A percentile compares a stretch with the other conserved stretches of the same genome.
phyloP scores from a whole-genome alignment of 2,888 invertebrate genomes.

The Aricia artaxerxes region DNA sequence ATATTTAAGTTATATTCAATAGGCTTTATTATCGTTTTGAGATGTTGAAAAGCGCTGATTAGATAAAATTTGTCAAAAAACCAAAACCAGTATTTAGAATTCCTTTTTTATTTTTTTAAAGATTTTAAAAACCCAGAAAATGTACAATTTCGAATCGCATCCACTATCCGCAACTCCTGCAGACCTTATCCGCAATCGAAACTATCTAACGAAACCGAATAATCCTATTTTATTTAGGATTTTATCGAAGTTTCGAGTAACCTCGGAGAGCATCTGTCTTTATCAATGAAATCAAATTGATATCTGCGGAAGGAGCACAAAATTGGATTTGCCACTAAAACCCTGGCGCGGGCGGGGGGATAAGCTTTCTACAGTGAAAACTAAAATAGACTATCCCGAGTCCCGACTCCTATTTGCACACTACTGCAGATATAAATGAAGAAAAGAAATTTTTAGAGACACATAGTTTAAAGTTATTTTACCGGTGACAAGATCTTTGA shows the following conservation, averaged over 20 bases:
- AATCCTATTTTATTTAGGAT: conserved; percentile 7
- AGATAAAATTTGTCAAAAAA: no score
- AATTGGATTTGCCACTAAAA: conserved; percentile 18
- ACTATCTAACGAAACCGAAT: neutral
- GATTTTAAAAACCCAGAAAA: neutral
- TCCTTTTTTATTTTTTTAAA: neutral
- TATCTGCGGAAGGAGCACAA: neutral
- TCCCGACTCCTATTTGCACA: neutral
- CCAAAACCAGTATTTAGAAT: no score
- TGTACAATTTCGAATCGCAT: neutral
- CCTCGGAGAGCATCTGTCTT: conserved; percentile 20
- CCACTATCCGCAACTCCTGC: neutral
- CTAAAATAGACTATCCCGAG: neutral
- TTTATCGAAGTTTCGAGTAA: neutral
- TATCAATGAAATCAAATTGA: conserved; percentile 27
- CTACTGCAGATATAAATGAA: no score
- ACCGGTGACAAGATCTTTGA: no score
- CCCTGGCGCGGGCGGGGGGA: neutral
- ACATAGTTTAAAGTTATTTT: no score
- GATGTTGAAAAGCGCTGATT: neutral
- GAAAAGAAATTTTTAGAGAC: no score
- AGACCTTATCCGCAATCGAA: neutral
- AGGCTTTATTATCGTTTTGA: no score
- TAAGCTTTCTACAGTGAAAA: neutral
- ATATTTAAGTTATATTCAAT: no score